Percentiles rank a stretch among this genome's conserved stretches.
Conservation (phyloP, 1,140 invertebrate genomes). For the Bemisia tabaci region DNA sequence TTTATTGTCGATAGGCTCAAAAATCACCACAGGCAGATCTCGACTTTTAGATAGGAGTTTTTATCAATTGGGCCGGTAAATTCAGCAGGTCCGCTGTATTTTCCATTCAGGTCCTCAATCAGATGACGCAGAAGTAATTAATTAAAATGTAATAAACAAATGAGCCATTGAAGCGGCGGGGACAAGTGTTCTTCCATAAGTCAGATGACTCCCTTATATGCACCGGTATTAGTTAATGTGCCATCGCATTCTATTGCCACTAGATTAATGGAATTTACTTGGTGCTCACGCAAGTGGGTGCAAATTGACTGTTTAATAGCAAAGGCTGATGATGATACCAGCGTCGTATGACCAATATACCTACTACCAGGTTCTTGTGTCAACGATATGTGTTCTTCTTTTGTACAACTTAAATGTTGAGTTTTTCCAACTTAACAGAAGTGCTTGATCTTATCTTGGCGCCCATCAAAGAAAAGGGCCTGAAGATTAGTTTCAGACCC, state of each 20-base stretch:
- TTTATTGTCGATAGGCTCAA: neutral
- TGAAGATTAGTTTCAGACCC: neutral
- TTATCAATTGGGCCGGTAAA: neutral
- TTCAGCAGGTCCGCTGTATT: neutral
- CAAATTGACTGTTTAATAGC: slow-evolving; percentile 15
- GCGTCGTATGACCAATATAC: slow-evolving; percentile 21
- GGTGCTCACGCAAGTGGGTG: neutral
- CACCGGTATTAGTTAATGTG: neutral
- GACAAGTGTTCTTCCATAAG: neutral
- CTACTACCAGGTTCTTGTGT: slow-evolving; percentile 21
- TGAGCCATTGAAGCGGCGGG: neutral
- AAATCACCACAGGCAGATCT: neutral
- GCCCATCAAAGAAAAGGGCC: neutral
- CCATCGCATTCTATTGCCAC: neutral
- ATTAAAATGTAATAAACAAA: slow-evolving; percentile 1
- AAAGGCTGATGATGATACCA: slow-evolving; percentile 15
- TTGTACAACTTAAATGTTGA: slow-evolving; percentile 1
- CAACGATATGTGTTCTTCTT: slow-evolving; percentile 22
- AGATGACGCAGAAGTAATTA: neutral
- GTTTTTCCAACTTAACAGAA: neutral
- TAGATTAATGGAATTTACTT: neutral
- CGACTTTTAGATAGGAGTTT: neutral
- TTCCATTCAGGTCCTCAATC: neutral
- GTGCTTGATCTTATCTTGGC: too few species aligned
- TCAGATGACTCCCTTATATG: neutral